phyloP scores from a whole-genome alignment of 2,888 invertebrate species.

The Antheraea yamamai region DNA sequence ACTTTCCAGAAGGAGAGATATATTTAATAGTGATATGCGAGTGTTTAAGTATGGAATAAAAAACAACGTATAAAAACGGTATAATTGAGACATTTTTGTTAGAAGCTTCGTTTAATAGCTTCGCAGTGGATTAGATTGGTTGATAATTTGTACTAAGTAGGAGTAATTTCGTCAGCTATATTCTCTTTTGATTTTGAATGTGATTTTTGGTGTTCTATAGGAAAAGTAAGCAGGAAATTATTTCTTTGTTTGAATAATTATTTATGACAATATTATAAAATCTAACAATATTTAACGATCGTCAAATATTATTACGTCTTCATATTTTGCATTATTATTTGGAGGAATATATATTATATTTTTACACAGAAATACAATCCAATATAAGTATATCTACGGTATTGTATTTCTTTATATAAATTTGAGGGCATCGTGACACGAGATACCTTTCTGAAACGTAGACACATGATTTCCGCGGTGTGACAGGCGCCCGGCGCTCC shows the following conservation, averaged over 20 bases:
- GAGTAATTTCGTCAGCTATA: background rate
- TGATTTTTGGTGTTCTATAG: background rate
- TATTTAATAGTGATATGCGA: background rate
- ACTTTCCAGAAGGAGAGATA: background rate
- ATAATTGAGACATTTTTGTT: background rate
- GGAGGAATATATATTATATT: background rate
- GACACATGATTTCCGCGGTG: slow-evolving; percentile 1
- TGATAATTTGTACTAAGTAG: background rate
- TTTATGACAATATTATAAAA: background rate
- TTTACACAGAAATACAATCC: background rate
- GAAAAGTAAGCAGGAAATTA: background rate
- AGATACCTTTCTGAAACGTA: background rate
- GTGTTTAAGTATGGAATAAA: background rate
- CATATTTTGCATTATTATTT: background rate
- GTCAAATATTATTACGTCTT: background rate
- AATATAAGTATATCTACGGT: background rate
- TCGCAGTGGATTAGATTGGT: background rate
- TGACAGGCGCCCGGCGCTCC: slow-evolving; percentile 1
- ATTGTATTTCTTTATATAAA: background rate
- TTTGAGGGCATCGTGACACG: background rate
- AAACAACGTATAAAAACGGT: background rate
- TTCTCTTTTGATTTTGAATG: background rate
- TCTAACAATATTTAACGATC: background rate
- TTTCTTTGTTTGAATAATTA: background rate
- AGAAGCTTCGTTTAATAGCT: background rate